Base-by-base conservation (phyloP, 2,113 vertebrate genomes). In the Mixornis gularis region DNA sequence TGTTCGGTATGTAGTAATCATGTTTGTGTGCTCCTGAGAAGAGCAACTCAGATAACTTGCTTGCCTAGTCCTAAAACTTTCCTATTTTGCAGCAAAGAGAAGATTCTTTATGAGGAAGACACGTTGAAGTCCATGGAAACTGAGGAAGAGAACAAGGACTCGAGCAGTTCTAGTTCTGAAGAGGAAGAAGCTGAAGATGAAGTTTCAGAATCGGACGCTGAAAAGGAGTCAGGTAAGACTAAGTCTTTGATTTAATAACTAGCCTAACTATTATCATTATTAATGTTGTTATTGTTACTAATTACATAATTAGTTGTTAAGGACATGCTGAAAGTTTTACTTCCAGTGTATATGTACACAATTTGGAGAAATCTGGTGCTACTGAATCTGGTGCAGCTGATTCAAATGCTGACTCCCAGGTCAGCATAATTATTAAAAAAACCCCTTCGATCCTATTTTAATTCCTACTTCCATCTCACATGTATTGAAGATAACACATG, bases 161-260 rank as follows among this genome's bases (percentile, higher is more conserved):
- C 97, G 0, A 98, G 98, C 91, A 98, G 98, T 91, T 98, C 97
- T 76, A 98, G 98, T 84, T 98, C 98, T 30, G 98, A 97, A 80
- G 96, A 97, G 59, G 97, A 98, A 65, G 98, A 98, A 66, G 97
- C 96, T 72, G 97, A 97, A 77, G 98, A 98, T 62, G 97, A 98
- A 87, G 98, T 91, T 90, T 97, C 98, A 17, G 98, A 98, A 72
- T 98, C 98, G 1, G 98, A 98, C 13, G 85, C 96, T 49, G 98
- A 98, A 90, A 97, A 97, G 92, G 98, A 98, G 56, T 86, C 97
- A 91, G 98, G 98, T 97, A 96, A 96, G 73, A 16, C 41, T 55
- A 10, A 77, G n/a, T 49, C 51, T 60, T 48, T 43, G 13, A 53
- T 87, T 87, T 70, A 43, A 74, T 29, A 32, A 29, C 72, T 66